phyloP scores from a whole-genome alignment of 1,140 invertebrate species.

The Calycopis cecrops region DNA sequence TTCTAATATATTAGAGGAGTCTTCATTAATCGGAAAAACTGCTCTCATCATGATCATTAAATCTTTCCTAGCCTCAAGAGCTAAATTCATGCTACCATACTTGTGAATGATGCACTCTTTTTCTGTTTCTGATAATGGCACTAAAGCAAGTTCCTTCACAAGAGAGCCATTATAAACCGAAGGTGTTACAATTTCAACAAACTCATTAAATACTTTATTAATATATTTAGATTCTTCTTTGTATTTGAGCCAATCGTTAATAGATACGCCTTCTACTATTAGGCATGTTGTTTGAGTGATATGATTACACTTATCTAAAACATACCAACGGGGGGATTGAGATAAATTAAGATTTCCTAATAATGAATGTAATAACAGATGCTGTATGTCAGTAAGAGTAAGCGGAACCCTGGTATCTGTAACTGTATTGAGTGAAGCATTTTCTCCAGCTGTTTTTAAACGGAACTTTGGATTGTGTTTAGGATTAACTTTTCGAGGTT shows the following conservation, averaged over 20 bases:
- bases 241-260: slow-evolving; percentile 82
- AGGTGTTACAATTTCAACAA: slow-evolving; percentile 85
- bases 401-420: slow-evolving; percentile 81
- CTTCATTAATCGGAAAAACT: slow-evolving; percentile 78
- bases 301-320: slow-evolving; percentile 82
- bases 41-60: slow-evolving; percentile 80
- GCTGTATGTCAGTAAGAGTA: slow-evolving; percentile 87
- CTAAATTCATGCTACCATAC: slow-evolving; percentile 81
- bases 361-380: slow-evolving; percentile 86
- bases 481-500: slow-evolving; percentile 18
- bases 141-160: slow-evolving; percentile 84
- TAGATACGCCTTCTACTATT: slow-evolving; percentile 85
- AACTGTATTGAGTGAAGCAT: slow-evolving; percentile 75
- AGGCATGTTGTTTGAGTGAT: slow-evolving; percentile 83
- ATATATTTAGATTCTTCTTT: slow-evolving; percentile 78
- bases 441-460: slow-evolving; percentile 78
- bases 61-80: slow-evolving; percentile 79
- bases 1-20: slow-evolving; percentile 25
- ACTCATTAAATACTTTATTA: slow-evolving; percentile 77
- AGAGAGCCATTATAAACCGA: slow-evolving; percentile 81
- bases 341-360: slow-evolving; percentile 83
- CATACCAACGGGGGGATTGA: slow-evolving; percentile 85
- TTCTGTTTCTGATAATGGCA: slow-evolving; percentile 83
- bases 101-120: slow-evolving; percentile 78
- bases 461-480: slow-evolving; percentile 74